Conservation (phyloP, 92 coral and sea anemone genomes). For the Parazoanthus darwini region DNA sequence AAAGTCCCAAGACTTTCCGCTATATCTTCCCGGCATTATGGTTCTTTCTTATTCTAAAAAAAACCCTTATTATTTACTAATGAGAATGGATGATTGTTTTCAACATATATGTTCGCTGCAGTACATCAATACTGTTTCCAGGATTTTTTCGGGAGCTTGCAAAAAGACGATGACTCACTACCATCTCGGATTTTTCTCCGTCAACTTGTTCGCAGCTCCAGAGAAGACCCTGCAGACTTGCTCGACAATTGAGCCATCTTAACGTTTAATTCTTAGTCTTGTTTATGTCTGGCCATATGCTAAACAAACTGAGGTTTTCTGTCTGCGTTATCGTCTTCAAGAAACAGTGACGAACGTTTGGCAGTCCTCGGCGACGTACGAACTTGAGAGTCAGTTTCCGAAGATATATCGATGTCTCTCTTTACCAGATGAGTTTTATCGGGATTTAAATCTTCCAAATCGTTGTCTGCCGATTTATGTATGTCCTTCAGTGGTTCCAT, state of each 20-base stretch:
- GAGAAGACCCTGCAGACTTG: neutral
- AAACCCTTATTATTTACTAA: too few relatives aligned
- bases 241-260: neutral
- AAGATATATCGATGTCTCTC: constrained; percentile 33
- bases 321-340: constrained; percentile 64
- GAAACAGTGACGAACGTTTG: constrained; percentile 54
- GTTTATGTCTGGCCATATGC: neutral
- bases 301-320: constrained; percentile 90
- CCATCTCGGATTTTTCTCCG: neutral
- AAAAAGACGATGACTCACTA: neutral
- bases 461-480: neutral
- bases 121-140: too few relatives aligned
- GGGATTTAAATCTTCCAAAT: neutral
- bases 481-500: constrained; percentile 48
- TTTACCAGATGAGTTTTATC: constrained; percentile 24
- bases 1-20: too few relatives aligned
- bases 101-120: too few relatives aligned
- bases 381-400: constrained; percentile 14
- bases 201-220: neutral
- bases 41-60: too few relatives aligned
- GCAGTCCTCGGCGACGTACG: constrained; percentile 21
- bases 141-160: neutral
- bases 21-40: too few relatives aligned
- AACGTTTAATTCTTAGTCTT: neutral
- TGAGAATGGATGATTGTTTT: too few relatives aligned